Evolutionary conservation across 35 echinoderm and acorn worm genomes (phyloP).

Genomic region (Anneissia japonica): DNA sequence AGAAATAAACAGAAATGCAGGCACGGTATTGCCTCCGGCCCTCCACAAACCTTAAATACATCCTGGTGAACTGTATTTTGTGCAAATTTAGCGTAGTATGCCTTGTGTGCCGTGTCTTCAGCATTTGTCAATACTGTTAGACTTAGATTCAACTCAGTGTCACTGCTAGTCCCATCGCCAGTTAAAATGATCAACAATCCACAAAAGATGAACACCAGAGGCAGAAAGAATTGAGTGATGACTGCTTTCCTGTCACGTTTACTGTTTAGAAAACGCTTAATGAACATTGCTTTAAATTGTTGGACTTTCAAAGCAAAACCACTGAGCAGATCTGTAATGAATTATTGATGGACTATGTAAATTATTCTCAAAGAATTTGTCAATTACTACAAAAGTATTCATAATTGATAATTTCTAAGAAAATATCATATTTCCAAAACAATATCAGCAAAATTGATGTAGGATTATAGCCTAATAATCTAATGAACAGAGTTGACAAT

Average conservation of each 20-base stretch:
- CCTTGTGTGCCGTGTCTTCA: slow-evolving; percentile 16
- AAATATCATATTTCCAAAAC: too few relatives aligned
- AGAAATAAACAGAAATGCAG: too few relatives aligned
- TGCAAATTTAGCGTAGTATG: slow-evolving; percentile 59
- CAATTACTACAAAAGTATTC: too few relatives aligned
- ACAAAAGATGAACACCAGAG: slow-evolving; percentile 70
- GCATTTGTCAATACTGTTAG: slow-evolving; percentile 43
- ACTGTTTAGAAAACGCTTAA: slow-evolving; percentile 72
- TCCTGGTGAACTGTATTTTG: slow-evolving; percentile 2
- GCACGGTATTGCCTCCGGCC: too few relatives aligned
- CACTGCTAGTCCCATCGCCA: slow-evolving; percentile 6
- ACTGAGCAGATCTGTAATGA: slow-evolving; percentile 34
- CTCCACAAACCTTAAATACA: slow-evolving; percentile 48
- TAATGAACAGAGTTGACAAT: too few relatives aligned
- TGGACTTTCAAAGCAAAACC: slow-evolving; percentile 55
- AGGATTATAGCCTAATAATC: too few relatives aligned
- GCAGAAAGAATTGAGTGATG: slow-evolving; percentile 72
- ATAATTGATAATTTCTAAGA: too few relatives aligned
- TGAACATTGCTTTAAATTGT: slow-evolving; percentile 87
- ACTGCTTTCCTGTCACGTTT: slow-evolving; percentile 72
- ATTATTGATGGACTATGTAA: too few relatives aligned
- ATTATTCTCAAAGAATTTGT: too few relatives aligned
- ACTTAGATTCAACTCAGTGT: slow-evolving; percentile 50
- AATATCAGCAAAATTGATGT: too few relatives aligned
- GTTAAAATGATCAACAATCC: slow-evolving; percentile 56